These are phyloP conservation scores for Pseudorhombus dupliciocellatus DNA, from an alignment of 2,113 vertebrate genomes.

Conservation along the genomic window DNA sequence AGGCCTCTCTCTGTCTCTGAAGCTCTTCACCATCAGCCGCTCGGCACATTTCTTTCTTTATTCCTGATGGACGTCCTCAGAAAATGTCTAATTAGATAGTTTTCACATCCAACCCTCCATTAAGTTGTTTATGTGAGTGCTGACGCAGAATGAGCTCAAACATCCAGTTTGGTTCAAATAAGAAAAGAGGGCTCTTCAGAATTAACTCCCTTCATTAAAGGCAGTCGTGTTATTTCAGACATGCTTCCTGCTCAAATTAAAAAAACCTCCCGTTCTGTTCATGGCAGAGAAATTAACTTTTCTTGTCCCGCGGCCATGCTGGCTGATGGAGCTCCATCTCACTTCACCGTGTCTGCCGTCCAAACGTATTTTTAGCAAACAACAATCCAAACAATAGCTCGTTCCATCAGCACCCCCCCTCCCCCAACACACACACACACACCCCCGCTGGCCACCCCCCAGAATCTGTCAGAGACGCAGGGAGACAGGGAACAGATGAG, in stretches of 20 bases:
- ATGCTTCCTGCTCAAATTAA: background rate
- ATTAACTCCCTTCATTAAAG: background rate
- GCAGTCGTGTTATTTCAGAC: slow-evolving; percentile 1
- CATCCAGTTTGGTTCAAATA: background rate
- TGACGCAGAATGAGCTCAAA: background rate
- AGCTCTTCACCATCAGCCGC: too few relatives aligned
- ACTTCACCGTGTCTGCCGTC: background rate
- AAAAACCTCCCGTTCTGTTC: background rate
- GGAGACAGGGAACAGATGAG: background rate
- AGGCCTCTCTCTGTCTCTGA: too few relatives aligned
- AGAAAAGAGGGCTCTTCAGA: background rate
- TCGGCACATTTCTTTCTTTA: background rate
- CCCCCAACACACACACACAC: background rate
- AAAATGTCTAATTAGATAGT: background rate
- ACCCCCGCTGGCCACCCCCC: background rate
- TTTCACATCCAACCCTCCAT: background rate
- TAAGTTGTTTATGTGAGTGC: background rate
- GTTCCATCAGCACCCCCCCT: background rate
- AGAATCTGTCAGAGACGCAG: background rate
- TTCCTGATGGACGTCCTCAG: background rate
- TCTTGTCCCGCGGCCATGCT: background rate
- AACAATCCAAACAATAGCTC: background rate
- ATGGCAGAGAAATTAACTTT: background rate
- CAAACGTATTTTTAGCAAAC: background rate
- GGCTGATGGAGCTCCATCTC: background rate